Conservation (phyloP, 92 coral and sea anemone genomes). For the Nematostella vectensis region DNA sequence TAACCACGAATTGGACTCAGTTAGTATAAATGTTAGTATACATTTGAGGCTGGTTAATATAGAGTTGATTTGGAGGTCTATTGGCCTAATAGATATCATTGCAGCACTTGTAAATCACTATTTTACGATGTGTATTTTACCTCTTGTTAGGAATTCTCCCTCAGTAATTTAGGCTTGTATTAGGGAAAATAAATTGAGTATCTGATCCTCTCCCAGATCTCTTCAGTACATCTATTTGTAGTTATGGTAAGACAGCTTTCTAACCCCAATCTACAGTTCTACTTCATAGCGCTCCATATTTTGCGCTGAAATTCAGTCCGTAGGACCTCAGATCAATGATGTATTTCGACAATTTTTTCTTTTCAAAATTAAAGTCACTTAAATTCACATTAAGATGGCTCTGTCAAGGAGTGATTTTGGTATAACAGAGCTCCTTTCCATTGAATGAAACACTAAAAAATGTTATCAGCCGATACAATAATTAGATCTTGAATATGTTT, state of each 20-base stretch:
- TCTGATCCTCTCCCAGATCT: no score
- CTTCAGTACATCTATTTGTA: no score
- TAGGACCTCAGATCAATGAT: no score
- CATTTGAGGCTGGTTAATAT: slow-evolving; percentile 66
- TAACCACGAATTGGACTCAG: slow-evolving; percentile 72
- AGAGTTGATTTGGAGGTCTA: slow-evolving; percentile 66
- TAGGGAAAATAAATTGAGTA: neutral
- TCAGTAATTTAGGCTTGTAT: neutral
- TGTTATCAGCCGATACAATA: neutral
- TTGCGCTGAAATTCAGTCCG: no score
- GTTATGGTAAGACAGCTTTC: no score
- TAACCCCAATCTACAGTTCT: no score
- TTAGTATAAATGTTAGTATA: slow-evolving; percentile 57
- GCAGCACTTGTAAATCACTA: slow-evolving; percentile 18
- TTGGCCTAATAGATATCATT: slow-evolving; percentile 47
- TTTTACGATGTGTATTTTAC: slow-evolving; percentile 4
- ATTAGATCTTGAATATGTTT: neutral
- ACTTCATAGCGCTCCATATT: no score
- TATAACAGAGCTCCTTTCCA: neutral
- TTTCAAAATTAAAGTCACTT: slow-evolving; percentile 52
- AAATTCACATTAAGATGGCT: slow-evolving; percentile 27
- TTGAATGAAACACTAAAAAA: neutral
- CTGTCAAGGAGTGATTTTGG: slow-evolving; percentile 7
- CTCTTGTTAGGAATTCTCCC: neutral
- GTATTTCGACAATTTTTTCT: neutral